A percentile compares a stretch with the other conserved stretches of the same genome.
Evolutionary conservation across 2,888 invertebrate genomes (phyloP).

Genomic region (Anagyrus pseudococci): DNA sequence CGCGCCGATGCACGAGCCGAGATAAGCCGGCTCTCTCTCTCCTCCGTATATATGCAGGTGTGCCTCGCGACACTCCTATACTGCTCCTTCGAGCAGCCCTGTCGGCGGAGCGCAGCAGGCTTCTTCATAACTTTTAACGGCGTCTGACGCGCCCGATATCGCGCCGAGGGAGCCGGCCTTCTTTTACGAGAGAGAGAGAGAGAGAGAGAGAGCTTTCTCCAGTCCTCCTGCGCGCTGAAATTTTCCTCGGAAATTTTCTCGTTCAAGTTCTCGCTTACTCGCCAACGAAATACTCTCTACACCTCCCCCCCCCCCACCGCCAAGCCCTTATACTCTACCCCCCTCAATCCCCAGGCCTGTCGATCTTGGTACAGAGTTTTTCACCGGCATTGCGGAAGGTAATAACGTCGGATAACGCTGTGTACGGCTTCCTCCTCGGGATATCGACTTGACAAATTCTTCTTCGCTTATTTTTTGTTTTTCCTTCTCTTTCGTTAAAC

Average conservation of each 20-base stretch:
- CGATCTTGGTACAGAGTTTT: too few relatives aligned
- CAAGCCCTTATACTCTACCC: too few relatives aligned
- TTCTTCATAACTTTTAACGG: constrained; percentile 12
- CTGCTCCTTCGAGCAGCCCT: background rate
- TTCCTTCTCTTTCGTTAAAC: too few relatives aligned
- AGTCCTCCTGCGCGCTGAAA: too few relatives aligned
- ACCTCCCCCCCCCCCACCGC: too few relatives aligned
- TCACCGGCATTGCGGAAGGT: too few relatives aligned
- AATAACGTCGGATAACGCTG: too few relatives aligned
- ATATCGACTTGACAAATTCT: too few relatives aligned
- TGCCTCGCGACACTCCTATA: background rate
- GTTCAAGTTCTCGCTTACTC: background rate
- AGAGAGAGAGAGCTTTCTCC: background rate
- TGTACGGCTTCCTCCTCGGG: too few relatives aligned
- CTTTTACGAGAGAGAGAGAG: background rate
- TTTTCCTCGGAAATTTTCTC: background rate
- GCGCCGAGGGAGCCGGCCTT: background rate
- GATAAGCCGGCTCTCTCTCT: constrained; percentile 37
- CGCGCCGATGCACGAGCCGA: constrained; percentile 41
- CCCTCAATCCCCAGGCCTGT: too few relatives aligned
- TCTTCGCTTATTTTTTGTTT: too few relatives aligned
- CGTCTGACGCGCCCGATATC: background rate
- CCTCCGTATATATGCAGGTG: background rate
- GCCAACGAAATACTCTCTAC: background rate
- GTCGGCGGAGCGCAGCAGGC: too few relatives aligned